Base-by-base conservation (phyloP, 2,888 invertebrate genomes). In the Encarsia formosa region DNA sequence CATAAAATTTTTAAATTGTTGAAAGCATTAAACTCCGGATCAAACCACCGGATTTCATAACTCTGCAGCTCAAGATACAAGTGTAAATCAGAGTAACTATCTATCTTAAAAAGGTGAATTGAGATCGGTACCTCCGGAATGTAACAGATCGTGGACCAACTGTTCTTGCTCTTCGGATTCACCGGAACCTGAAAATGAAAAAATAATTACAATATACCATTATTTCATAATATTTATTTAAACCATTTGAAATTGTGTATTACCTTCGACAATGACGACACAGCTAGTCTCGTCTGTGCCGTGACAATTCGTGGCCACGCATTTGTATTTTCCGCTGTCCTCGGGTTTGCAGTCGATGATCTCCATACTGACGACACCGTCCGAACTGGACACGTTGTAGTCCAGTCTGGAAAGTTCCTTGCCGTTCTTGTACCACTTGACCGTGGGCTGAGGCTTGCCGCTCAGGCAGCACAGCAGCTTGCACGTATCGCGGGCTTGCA, bases 361-460 rank as follows among this genome's bases (percentile, higher is more conserved):
- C 80, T 99, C 99, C 78, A 99, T 84, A 1, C 96, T 93, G 47
- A 96, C 90, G 39, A 99, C 96, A 63, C 99, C 99, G 74, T 95
- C 94, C 3, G 93, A 84, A 70, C 89, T 86, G 4, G 87, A 83
- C 86, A 95, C 92, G 48, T 91, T 83, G 75, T 91, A 96, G 65
- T 95, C 92, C 70, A 88, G 87, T 74, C 89, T 91, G 51, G 86
- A 88, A 23, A 99, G 79, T 75, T 97, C 97, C 41, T 86, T 84
- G 59, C 87, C 89, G 70, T 98, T 96, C 77, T 97, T 98, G 80
- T 74, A 88, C 88, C 88, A 88, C 74, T 87, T 88, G 58, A 97
- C 96, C 26, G 90, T 89, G 16, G 99, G 97, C 65, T 87, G 83
- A 54, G 99, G 99, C 71, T 91, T 91, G 58, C 97, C 97, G 66